Percentiles rank a stretch among this genome's conserved stretches.
These are phyloP conservation scores for Drosophila subsilvestris DNA, from an alignment of 2,888 invertebrate genomes.

Conservation along the genomic window DNA sequence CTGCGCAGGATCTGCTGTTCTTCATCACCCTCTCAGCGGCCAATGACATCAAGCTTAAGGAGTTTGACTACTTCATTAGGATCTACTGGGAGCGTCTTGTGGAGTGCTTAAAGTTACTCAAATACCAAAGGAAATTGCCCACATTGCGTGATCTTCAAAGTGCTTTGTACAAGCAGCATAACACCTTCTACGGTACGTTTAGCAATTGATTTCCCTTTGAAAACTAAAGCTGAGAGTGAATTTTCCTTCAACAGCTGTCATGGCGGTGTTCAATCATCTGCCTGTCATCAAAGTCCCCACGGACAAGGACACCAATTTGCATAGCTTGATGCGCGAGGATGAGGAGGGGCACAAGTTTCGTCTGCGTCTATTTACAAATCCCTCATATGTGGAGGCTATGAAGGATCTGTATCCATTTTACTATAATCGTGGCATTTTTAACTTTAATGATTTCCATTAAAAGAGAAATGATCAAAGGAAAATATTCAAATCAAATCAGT, in stretches of 20 bases:
- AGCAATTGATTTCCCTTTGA: neutral
- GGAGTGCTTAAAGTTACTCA: constrained; percentile 62
- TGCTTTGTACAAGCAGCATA: constrained; percentile 54
- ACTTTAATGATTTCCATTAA: constrained; percentile 50
- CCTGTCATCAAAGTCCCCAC: constrained; percentile 43
- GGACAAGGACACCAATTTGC: constrained; percentile 59
- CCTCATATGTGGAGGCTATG: constrained; percentile 65
- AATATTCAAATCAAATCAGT: too few relatives aligned
- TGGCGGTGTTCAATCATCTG: constrained; percentile 55
- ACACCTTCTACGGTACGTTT: constrained; percentile 51
- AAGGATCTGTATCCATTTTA: constrained; percentile 77
- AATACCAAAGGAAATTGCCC: constrained; percentile 62
- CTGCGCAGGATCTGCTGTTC: constrained; percentile 71
- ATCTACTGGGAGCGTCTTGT: constrained; percentile 71
- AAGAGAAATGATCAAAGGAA: too few relatives aligned
- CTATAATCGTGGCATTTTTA: constrained; percentile 70
- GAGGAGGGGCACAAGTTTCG: constrained; percentile 59
- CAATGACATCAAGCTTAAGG: constrained; percentile 56
- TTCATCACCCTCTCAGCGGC: constrained; percentile 69
- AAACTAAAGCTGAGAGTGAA: neutral
- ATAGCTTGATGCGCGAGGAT: constrained; percentile 35
- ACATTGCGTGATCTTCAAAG: constrained; percentile 68
- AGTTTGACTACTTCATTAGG: constrained; percentile 68
- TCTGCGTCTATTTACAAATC: constrained; percentile 57
- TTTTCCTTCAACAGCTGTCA: constrained; percentile 40